Evolutionary conservation across 2,888 invertebrate species (phyloP), one percentile per base, ranked within the genome.

Genomic region (Aphodius sticticus): DNA sequence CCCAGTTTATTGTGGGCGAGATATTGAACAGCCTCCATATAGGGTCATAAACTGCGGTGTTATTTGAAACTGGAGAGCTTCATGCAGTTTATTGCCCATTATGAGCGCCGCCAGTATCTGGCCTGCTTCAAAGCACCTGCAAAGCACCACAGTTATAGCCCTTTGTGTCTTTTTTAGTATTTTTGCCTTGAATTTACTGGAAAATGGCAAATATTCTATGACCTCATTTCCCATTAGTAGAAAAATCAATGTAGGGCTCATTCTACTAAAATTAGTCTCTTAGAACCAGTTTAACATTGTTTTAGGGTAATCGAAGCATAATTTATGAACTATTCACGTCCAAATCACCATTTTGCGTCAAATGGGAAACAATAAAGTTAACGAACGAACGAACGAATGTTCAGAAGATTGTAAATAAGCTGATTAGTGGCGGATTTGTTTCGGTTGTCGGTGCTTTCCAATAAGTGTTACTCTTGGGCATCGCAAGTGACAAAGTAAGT

Each of bases 1-100:
- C 53, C 53, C 53, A 53, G 53, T 53, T 53, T 53, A 53, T 53
- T 53, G 53, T 53, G 53, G 53, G 53, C 53, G 53, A 2, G 53
- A 53, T 53, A 53, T 53, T 53, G 53, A 53, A 53, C 53, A 53
- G 53, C 53, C 53, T 53, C 53, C 53, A 53, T 53, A 53, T 53
- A 53, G 12, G 53, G 53, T 53, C 53, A 53, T 53, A 53, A 53
- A 53, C 7, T 5, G 53, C 9, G 53, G 12, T 2, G 53, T 53
- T 53, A 3, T 53, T 53, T 53, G 4, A 53, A 53, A 9, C 53
- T 53, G 53, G 53, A 53, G 53, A 53, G 53, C 53, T 53, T 53
- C 53, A 12, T 53, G 53, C 53, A 53, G 53, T 53, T 53, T 53
- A 53, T 53, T 53, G 53, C 53, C 53, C 53, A 53, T 53, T 12